Evolutionary conservation across 2,888 invertebrate genomes (phyloP).

Genomic region (Chromoteleia sp.): DNA sequence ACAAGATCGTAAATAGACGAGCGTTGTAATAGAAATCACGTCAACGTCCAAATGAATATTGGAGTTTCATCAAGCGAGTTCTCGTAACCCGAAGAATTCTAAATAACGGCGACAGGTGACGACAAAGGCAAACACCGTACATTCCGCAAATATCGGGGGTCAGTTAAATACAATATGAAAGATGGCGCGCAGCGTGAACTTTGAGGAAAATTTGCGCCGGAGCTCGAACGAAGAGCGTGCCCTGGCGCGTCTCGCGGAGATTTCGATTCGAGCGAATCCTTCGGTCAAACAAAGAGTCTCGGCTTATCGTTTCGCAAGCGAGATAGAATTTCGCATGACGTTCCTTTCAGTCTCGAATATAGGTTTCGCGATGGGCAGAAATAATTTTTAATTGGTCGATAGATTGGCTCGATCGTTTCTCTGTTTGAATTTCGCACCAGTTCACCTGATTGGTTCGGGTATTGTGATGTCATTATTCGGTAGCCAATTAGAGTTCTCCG

Average conservation of each 20-base stretch:
- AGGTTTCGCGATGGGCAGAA: neutral
- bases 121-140: constrained; percentile 63
- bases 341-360: constrained; percentile 13
- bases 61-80: constrained; percentile 47
- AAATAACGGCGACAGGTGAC: constrained; percentile 45
- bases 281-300: constrained; percentile 46
- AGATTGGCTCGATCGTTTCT: constrained; percentile 8
- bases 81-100: constrained; percentile 39
- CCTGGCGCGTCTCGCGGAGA: constrained; percentile 63
- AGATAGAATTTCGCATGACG: constrained; percentile 11
- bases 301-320: constrained; percentile 43
- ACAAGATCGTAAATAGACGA: constrained; percentile 42
- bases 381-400: constrained; percentile 20
- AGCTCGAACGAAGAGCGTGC: constrained; percentile 69
- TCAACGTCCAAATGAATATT: constrained; percentile 40
- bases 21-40: constrained; percentile 43
- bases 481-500: neutral
- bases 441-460: neutral
- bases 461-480: neutral
- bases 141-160: constrained; percentile 58
- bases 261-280: constrained; percentile 66
- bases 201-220: constrained; percentile 35
- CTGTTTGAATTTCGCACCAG: constrained; percentile 25
- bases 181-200: constrained; percentile 12
- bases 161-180: constrained; percentile 52